Evolutionary conservation across 1,140 invertebrate genomes (phyloP), one percentile per base, ranked within the genome.

Genomic region (Pogonomyrmex californicus): DNA sequence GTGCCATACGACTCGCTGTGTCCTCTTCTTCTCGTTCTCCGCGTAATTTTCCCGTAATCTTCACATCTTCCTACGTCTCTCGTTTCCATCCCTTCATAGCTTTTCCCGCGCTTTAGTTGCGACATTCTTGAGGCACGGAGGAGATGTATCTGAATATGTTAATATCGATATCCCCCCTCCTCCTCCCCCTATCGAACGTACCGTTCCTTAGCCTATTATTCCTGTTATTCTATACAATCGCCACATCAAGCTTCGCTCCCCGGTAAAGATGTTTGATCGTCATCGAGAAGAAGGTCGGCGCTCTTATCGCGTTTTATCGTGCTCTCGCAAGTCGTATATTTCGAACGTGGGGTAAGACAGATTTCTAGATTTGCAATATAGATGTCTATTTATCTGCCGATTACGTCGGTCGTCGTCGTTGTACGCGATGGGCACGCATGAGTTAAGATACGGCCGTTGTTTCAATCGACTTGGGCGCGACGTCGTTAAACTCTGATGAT

Each of bases 41-140:
- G n/a, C n/a, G n/a, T n/a, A n/a, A n/a, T 30, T 14, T 54, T 23
- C 49, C 76, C n/a, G 23, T 65, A 63, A 75, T 62, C 60, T 85
- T 65, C 62, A 6, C n/a, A n/a, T n/a, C 41, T 51, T 51, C 33
- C 9, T 60, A 65, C 38, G 49, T 33, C 33, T 49, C n/a, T 68
- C 71, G 36, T 36, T 79, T 78, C 62, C 68, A 44, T 86, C 9
- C 36, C 88, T 88, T 91, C 92, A 92, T 70, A 87, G 93, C 93
- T 94, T 91, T 91, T 93, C 92, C 93, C 91, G 92, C 93, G 94
- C 93, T 94, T 94, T 93, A 94, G 91, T 93, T 91, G 93, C 93
- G 92, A 92, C 88, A 94, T 91, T 88, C 88, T 76, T 83, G 88
- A 93, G 92, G 89, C 91, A 92, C 92, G 77, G 92, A 79, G 71